Percentiles rank a stretch among this genome's conserved stretches.
Conservation (phyloP, 2,113 vertebrate genomes). For the Dunckerocampus dactyliophorus region DNA sequence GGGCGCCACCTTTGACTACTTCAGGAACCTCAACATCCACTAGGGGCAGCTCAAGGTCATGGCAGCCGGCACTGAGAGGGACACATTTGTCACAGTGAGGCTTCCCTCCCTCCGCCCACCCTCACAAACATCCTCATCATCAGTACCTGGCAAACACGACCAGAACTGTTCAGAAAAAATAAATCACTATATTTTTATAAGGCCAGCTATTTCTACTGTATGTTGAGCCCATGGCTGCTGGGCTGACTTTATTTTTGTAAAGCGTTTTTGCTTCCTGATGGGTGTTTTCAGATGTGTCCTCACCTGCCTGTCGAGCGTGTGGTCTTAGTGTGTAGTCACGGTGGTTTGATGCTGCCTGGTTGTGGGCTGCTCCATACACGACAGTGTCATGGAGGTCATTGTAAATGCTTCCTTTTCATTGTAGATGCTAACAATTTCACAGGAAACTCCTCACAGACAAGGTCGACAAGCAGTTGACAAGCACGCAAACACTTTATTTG, state of each 20-base stretch:
- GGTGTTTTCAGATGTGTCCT: constrained; percentile 47
- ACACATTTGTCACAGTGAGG: constrained; percentile 46
- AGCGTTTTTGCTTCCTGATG: constrained; percentile 56
- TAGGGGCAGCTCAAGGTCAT: constrained; percentile 52
- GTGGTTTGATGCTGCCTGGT: constrained; percentile 57
- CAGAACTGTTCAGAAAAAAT: constrained; percentile 59
- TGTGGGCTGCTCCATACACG: constrained; percentile 42
- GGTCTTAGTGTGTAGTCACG: constrained; percentile 43
- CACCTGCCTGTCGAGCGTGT: constrained; percentile 37
- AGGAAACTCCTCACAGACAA: constrained; percentile 16
- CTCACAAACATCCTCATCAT: constrained; percentile 39
- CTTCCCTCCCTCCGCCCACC: constrained; percentile 37
- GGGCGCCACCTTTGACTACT: constrained; percentile 89
- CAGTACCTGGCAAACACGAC: constrained; percentile 43
- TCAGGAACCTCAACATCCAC: constrained; percentile 85
- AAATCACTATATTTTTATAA: constrained; percentile 77
- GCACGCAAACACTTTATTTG: constrained; percentile 69
- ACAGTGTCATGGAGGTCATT: constrained; percentile 38
- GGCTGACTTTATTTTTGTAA: constrained; percentile 63
- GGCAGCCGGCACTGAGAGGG: constrained; percentile 61
- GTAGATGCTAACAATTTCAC: constrained; percentile 26
- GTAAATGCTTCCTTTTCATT: constrained; percentile 32
- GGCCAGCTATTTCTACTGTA: constrained; percentile 77
- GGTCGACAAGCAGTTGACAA: constrained; percentile 18
- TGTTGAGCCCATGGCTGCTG: constrained; percentile 52